Evolutionary conservation across 2,113 vertebrate species (phyloP).

Genomic region (Thamnophis sirtalis): DNA sequence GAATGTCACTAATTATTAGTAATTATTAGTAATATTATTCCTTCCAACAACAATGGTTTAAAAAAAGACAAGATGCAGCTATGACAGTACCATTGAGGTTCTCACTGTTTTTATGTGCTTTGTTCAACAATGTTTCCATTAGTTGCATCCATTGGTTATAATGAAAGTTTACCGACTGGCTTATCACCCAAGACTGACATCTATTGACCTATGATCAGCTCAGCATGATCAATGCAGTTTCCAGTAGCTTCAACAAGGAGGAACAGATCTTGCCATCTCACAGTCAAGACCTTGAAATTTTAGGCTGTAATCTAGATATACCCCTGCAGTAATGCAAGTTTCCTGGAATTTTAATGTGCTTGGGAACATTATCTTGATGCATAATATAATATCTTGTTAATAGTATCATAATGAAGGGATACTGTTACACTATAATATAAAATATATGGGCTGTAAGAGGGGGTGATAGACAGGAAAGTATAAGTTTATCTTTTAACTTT

Average conservation of each 20-base stretch:
- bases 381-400: not conserved
- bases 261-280: not conserved
- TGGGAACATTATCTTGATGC: not conserved
- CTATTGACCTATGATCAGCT: too few relatives aligned
- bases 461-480: not conserved
- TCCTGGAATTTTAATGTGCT: not conserved
- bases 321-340: not conserved
- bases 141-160: too few relatives aligned
- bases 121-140: not conserved
- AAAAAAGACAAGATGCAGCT: not conserved
- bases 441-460: not conserved
- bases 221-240: too few relatives aligned
- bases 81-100: not conserved
- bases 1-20: not conserved
- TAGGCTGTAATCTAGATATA: not conserved
- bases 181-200: too few relatives aligned
- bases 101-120: not conserved
- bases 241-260: too few relatives aligned
- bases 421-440: not conserved
- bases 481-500: not conserved
- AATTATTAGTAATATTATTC: not conserved
- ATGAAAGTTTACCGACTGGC: too few relatives aligned
- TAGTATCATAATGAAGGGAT: not conserved
- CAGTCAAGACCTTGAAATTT: not conserved
- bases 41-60: not conserved